phyloP scores from a whole-genome alignment of 2,113 vertebrate genomes.

The Oenanthe melanoleuca region DNA sequence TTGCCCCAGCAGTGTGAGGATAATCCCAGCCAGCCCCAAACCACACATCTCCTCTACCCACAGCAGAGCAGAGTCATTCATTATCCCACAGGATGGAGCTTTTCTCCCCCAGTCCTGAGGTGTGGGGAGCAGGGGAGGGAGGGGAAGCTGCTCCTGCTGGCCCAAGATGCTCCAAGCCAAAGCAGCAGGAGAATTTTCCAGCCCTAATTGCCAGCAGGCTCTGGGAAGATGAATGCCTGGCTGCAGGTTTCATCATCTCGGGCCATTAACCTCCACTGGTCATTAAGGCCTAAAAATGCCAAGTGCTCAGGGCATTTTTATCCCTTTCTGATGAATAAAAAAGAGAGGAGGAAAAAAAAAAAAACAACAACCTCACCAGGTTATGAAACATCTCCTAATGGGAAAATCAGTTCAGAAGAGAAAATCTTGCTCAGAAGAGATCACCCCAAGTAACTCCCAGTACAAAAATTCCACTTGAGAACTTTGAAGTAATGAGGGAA shows the following conservation, averaged over 20 bases:
- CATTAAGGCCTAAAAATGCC: conserved; percentile 28
- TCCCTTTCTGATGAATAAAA: neutral
- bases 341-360: fast-evolving
- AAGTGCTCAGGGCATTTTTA: neutral
- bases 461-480: fast-evolving
- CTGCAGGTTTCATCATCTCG: conserved; percentile 26
- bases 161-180: neutral
- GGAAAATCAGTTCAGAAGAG: neutral
- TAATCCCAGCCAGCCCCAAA: neutral
- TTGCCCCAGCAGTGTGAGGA: neutral
- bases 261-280: neutral
- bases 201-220: conserved; percentile 4
- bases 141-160: neutral
- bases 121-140: neutral
- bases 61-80: neutral
- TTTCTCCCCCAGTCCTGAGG: fast-evolving
- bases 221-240: conserved; percentile 31
- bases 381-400: neutral
- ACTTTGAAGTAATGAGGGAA: fast-evolving
- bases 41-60: fast-evolving
- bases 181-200: conserved; percentile 40
- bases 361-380: neutral
- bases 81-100: fast-evolving
- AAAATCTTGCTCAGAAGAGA: neutral
- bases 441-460: neutral